phyloP scores from a whole-genome alignment of 2,888 invertebrate genomes.

The Clepsis dumicolana region DNA sequence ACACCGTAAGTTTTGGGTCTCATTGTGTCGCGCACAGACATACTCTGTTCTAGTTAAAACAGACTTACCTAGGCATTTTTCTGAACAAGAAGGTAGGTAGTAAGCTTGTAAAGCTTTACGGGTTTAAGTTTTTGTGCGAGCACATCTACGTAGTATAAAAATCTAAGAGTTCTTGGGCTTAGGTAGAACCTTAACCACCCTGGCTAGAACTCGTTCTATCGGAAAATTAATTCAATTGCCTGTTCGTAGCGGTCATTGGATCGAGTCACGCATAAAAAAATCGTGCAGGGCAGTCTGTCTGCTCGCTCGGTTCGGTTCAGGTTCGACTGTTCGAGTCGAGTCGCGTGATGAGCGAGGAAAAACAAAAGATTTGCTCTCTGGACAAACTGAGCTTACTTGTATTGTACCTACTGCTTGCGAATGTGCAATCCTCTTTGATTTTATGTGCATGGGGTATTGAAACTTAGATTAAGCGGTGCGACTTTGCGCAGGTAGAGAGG shows the following conservation, averaged over 20 bases:
- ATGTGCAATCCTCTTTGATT: neutral
- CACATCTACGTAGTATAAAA: too few species aligned
- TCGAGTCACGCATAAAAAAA: slow-evolving; percentile 29
- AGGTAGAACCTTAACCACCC: slow-evolving; percentile 17
- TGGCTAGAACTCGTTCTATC: slow-evolving; percentile 25
- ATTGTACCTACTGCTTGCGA: too few species aligned
- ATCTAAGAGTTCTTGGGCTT: neutral
- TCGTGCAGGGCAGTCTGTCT: slow-evolving; percentile 9
- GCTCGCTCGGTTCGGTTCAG: neutral
- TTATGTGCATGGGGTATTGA: neutral
- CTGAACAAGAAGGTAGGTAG: neutral
- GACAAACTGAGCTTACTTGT: neutral
- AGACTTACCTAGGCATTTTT: too few species aligned
- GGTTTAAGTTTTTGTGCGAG: too few species aligned
- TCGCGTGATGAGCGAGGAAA: neutral
- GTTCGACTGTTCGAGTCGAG: too few species aligned
- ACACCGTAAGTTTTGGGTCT: too few species aligned
- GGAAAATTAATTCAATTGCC: slow-evolving; percentile 29
- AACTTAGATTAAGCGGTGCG: neutral
- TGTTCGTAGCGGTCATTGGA: slow-evolving; percentile 12
- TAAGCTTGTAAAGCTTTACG: too few species aligned
- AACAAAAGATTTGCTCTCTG: neutral
- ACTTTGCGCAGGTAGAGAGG: neutral
- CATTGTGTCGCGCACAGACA: too few species aligned
- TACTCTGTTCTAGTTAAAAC: too few species aligned